Evolutionary conservation across 2,113 vertebrate species (phyloP).

Genomic region (Hepsetus odoe): DNA sequence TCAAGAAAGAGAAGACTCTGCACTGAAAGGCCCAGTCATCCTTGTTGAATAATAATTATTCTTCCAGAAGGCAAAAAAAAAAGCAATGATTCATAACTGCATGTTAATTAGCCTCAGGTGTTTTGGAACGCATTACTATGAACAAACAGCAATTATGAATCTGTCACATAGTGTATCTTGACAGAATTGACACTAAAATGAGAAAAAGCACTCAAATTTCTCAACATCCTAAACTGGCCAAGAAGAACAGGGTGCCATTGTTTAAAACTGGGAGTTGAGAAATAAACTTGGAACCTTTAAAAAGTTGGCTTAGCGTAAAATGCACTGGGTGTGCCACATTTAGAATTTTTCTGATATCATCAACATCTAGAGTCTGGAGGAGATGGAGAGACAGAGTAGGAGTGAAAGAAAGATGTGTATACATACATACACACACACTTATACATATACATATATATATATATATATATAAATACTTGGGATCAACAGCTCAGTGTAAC

Average conservation of each 20-base stretch:
- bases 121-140: not conserved
- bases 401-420: not conserved
- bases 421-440: too few species aligned
- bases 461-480: too few species aligned
- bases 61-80: not conserved
- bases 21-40: conserved; percentile 22
- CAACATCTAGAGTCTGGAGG: conserved; percentile 3
- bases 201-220: not conserved
- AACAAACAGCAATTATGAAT: not conserved
- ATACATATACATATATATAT: too few species aligned
- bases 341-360: conserved; percentile 19
- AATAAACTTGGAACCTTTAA: conserved; percentile 25
- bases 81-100: not conserved
- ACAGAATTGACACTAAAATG: not conserved
- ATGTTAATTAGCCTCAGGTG: conserved; percentile 33
- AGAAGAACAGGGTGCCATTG: conserved; percentile 15
- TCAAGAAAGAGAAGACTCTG: not conserved
- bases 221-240: not conserved
- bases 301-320: not conserved
- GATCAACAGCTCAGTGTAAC: too few species aligned
- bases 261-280: conserved; percentile 35
- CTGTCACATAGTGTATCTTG: not conserved
- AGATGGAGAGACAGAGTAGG: not conserved
- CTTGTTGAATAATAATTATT: not conserved
- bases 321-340: conserved; percentile 1